Evolutionary conservation across 2,113 vertebrate species (phyloP).

Genomic region (Sylvia atricapilla): DNA sequence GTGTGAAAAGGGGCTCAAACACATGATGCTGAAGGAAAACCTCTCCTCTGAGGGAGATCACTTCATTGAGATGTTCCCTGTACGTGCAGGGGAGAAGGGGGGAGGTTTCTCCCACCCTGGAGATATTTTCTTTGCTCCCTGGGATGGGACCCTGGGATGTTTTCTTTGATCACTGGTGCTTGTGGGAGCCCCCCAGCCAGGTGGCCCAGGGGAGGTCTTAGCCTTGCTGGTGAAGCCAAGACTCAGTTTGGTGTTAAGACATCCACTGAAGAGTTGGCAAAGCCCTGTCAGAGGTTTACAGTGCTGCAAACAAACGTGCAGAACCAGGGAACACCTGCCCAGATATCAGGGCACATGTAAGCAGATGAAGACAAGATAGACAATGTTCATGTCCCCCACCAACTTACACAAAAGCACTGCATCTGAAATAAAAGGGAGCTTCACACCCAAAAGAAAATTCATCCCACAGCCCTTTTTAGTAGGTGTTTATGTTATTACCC

Average conservation of each 20-base stretch:
- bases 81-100: not conserved
- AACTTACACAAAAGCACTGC: not conserved
- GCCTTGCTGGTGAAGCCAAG: not conserved
- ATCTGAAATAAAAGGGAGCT: not conserved
- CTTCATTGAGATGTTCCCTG: not conserved
- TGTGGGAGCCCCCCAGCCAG: rapidly evolving
- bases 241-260: not conserved
- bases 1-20: not conserved
- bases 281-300: not conserved
- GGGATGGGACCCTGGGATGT: not conserved
- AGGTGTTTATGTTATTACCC: not conserved
- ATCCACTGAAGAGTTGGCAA: not conserved
- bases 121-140: not conserved
- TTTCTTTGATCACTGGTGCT: not conserved
- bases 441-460: not conserved
- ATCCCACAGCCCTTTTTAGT: not conserved
- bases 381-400: not conserved
- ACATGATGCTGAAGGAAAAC: not conserved
- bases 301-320: rapidly evolving
- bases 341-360: not conserved
- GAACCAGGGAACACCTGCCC: not conserved
- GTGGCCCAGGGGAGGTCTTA: not conserved
- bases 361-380: not conserved
- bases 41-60: not conserved
- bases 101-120: not conserved